phyloP scores from a whole-genome alignment of 2,113 vertebrate species.

The Lasiurus borealis region DNA sequence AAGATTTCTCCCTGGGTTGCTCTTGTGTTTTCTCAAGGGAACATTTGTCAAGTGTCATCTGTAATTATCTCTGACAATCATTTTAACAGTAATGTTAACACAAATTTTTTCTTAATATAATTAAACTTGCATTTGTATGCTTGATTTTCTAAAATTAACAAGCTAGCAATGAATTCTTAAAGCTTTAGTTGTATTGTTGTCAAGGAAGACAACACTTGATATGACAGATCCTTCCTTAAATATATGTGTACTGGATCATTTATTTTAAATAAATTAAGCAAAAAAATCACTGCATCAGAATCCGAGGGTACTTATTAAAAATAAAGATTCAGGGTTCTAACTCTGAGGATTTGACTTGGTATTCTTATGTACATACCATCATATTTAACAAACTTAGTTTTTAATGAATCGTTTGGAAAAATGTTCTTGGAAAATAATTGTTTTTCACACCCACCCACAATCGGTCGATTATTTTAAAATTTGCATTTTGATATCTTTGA shows the following conservation, averaged over 20 bases:
- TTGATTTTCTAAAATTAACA: constrained; percentile 41
- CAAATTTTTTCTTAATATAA: background rate
- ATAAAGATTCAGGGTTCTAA: background rate
- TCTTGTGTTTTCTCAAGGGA: constrained; percentile 7
- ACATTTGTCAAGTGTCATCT: constrained; percentile 40
- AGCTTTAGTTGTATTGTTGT: background rate
- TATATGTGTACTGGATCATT: background rate
- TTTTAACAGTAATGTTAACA: constrained; percentile 23
- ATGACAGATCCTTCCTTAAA: background rate
- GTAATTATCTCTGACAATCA: constrained; percentile 60
- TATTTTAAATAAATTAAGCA: background rate
- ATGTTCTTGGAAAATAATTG: constrained; percentile 35
- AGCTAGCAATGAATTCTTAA: background rate
- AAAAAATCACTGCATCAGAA: background rate
- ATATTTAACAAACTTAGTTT: background rate
- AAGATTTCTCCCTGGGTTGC: background rate
- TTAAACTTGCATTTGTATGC: background rate
- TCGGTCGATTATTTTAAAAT: constrained; percentile 21
- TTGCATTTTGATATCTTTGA: background rate
- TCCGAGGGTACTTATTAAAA: background rate
- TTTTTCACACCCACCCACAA: constrained; percentile 14
- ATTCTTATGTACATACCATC: background rate
- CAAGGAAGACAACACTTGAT: background rate
- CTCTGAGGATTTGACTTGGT: background rate
- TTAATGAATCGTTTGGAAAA: constrained; percentile 57